phyloP scores from a whole-genome alignment of 1,140 invertebrate species.

The Caerostris extrusa region DNA sequence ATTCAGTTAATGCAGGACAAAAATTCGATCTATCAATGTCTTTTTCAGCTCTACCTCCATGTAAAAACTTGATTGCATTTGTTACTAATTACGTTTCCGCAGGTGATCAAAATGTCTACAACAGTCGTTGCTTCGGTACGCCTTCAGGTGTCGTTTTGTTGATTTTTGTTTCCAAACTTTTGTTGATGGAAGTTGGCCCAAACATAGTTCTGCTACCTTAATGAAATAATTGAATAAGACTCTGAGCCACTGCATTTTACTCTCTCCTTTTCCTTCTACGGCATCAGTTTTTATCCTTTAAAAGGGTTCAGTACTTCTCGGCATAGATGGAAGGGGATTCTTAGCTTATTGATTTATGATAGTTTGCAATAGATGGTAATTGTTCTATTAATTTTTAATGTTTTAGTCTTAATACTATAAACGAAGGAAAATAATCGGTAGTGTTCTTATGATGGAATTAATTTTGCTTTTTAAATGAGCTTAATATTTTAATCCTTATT shows the following conservation, averaged over 20 bases:
- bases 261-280: not conserved
- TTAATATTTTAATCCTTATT: too few relatives aligned
- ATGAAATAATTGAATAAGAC: conserved; percentile 62
- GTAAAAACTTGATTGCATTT: conserved; percentile 55
- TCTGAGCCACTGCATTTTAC: not conserved
- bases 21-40: conserved; percentile 55
- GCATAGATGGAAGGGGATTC: too few relatives aligned
- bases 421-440: too few relatives aligned
- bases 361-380: too few relatives aligned
- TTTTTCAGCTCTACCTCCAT: conserved; percentile 25
- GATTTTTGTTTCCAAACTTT: conserved; percentile 11
- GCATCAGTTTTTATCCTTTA: not conserved
- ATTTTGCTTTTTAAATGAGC: too few relatives aligned
- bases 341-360: too few relatives aligned
- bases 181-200: not conserved
- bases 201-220: conserved; percentile 36
- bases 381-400: too few relatives aligned
- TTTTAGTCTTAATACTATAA: too few relatives aligned
- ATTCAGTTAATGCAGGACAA: conserved; percentile 24
- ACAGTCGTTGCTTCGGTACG: not conserved
- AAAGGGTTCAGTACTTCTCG: not conserved
- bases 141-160: conserved; percentile 14
- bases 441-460: too few relatives aligned
- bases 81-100: conserved; percentile 53
- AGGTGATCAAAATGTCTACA: conserved; percentile 45